Evolutionary conservation across 2,113 vertebrate species (phyloP).

Genomic region (Notechis scutatus): DNA sequence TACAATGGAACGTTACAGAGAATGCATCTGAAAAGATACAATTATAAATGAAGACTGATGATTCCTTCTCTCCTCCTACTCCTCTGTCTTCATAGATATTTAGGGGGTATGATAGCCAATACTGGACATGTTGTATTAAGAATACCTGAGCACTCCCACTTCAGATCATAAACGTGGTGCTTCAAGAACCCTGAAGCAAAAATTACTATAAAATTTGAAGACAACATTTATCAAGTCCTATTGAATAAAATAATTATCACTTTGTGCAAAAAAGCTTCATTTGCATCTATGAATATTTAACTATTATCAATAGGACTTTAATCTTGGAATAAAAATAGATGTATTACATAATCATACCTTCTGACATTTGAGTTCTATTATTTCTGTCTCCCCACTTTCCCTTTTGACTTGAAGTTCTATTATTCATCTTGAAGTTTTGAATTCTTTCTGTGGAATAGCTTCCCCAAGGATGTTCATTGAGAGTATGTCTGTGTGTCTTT

Average conservation of each 20-base stretch:
- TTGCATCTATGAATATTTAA: constrained; percentile 68
- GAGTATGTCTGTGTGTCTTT: constrained; percentile 35
- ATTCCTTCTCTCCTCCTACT: constrained; percentile 48
- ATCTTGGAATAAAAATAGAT: constrained; percentile 68
- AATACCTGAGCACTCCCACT: constrained; percentile 45
- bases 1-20: constrained; percentile 4
- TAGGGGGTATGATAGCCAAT: constrained; percentile 54
- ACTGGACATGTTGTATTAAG: constrained; percentile 47
- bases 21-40: constrained; percentile 46
- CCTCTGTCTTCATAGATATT: constrained; percentile 52
- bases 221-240: constrained; percentile 66
- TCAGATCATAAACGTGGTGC: constrained; percentile 55
- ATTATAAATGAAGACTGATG: constrained; percentile 51
- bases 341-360: constrained; percentile 69
- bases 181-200: constrained; percentile 60
- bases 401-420: constrained; percentile 39
- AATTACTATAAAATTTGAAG: constrained; percentile 58
- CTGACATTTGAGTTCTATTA: constrained; percentile 59
- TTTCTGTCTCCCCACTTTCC: constrained; percentile 17
- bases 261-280: constrained; percentile 64
- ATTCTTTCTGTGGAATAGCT: constrained; percentile 28
- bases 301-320: constrained; percentile 67
- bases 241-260: constrained; percentile 69
- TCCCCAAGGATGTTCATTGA: constrained; percentile 36
- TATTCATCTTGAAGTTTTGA: constrained; percentile 48